A percentile compares a stretch with the other conserved stretches of the same genome.
These are phyloP conservation scores for Drosophila maculinotata DNA, from an alignment of 2,888 invertebrate species.

Conservation along the genomic window DNA sequence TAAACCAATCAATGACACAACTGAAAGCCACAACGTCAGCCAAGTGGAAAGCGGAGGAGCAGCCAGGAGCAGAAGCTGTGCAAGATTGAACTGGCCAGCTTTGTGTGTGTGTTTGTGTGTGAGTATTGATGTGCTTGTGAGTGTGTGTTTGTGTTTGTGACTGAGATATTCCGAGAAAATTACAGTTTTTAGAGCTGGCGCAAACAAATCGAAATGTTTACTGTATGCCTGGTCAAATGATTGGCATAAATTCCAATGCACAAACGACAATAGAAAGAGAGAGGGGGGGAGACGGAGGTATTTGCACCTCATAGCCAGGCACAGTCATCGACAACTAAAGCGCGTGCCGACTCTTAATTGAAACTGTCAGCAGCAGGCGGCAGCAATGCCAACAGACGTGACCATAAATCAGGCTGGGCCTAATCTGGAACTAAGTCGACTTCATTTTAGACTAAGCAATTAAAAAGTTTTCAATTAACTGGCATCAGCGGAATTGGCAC, in stretches of 20 bases:
- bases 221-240: constrained; percentile 26
- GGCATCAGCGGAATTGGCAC: constrained; percentile 66
- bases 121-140: constrained; percentile 5
- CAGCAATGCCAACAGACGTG: constrained; percentile 33
- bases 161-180: constrained; percentile 46
- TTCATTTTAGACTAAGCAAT: constrained; percentile 67
- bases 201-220: constrained; percentile 50
- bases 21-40: constrained; percentile 72
- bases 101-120: not conserved
- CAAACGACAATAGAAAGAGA: not conserved
- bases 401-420: constrained; percentile 63
- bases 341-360: constrained; percentile 63
- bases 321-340: constrained; percentile 5
- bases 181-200: constrained; percentile 40
- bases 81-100: constrained; percentile 40
- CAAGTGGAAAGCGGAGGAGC: constrained; percentile 54
- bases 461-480: constrained; percentile 81
- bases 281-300: not conserved
- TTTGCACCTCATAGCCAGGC: not conserved
- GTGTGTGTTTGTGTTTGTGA: constrained; percentile 16
- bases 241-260: constrained; percentile 39
- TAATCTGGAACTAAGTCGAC: constrained; percentile 52
- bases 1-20: constrained; percentile 78
- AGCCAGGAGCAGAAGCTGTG: constrained; percentile 13
- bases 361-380: constrained; percentile 72